phyloP scores from a whole-genome alignment of 1,140 invertebrate genomes.

The Danaus plexippus region DNA sequence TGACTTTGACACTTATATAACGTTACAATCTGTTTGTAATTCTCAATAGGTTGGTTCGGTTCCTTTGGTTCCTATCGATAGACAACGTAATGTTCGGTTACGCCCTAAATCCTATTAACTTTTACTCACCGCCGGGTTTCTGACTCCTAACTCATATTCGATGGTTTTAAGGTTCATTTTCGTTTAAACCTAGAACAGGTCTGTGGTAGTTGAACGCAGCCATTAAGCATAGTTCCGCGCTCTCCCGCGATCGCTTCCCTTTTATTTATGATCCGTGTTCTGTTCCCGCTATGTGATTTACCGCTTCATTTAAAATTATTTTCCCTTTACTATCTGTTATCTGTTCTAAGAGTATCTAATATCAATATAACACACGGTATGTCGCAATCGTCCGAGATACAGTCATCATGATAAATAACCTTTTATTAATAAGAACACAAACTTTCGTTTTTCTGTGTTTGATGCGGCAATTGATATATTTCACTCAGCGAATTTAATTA shows the following conservation, averaged over 20 bases:
- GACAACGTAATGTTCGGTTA: slow-evolving; percentile 10
- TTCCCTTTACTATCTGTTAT: too few relatives aligned
- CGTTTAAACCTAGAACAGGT: neutral
- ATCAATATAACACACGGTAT: too few relatives aligned
- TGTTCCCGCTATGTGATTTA: slow-evolving; percentile 30
- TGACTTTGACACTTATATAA: too few relatives aligned
- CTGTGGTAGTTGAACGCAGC: slow-evolving; percentile 11
- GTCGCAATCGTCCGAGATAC: too few relatives aligned
- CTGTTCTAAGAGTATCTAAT: too few relatives aligned
- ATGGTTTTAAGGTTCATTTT: slow-evolving; percentile 8
- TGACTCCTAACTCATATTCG: slow-evolving; percentile 1
- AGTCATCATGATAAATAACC: too few relatives aligned
- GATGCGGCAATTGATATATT: too few relatives aligned
- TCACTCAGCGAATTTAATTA: too few relatives aligned
- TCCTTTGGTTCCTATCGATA: slow-evolving; percentile 3
- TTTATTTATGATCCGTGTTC: slow-evolving; percentile 22
- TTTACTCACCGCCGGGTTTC: slow-evolving; percentile 1
- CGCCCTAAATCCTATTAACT: slow-evolving; percentile 9
- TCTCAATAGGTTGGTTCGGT: neutral
- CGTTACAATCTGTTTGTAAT: too few relatives aligned
- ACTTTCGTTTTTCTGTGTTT: too few relatives aligned
- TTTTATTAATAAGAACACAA: too few relatives aligned
- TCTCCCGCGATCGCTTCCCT: slow-evolving; percentile 17
- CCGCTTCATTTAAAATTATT: slow-evolving; percentile 25
- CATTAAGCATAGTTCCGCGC: slow-evolving; percentile 23